Percentiles rank a stretch among this genome's conserved stretches.
phyloP scores from a whole-genome alignment of 2,888 invertebrate species.

The Notodonta dromedarius region DNA sequence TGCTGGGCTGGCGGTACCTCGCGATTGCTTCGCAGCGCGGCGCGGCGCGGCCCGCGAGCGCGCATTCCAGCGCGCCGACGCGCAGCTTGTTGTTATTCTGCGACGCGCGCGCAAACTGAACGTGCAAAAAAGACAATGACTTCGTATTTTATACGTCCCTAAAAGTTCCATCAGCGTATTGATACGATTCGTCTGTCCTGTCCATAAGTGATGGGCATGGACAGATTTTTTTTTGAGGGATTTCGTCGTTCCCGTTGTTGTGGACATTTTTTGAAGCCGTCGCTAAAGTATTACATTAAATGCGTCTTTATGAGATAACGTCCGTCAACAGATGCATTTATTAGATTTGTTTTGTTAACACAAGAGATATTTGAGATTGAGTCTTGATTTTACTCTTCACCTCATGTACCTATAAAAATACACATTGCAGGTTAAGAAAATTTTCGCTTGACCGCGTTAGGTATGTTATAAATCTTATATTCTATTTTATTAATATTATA shows the following conservation, averaged over 20 bases:
- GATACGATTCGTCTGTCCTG: conserved; percentile 61
- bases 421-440: too few relatives aligned
- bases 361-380: too few relatives aligned
- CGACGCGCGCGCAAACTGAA: conserved; percentile 65
- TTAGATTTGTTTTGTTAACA: too few relatives aligned
- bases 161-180: conserved; percentile 76
- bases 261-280: conserved; percentile 44
- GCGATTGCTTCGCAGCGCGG: conserved; percentile 33
- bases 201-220: conserved; percentile 57
- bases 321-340: too few relatives aligned
- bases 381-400: too few relatives aligned
- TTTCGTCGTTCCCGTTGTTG: conserved; percentile 50
- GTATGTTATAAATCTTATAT: too few relatives aligned
- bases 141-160: conserved; percentile 77
- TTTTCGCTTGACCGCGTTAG: too few relatives aligned
- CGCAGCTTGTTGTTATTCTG: conserved; percentile 75
- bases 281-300: conserved; percentile 32
- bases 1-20: conserved; percentile 23
- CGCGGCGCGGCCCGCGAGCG: conserved; percentile 24
- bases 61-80: conserved; percentile 51
- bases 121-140: conserved; percentile 80
- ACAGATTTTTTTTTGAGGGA: conserved; percentile 57
- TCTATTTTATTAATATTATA: too few relatives aligned
- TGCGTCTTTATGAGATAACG: conserved; percentile 10
- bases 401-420: too few relatives aligned